Conservation (phyloP, 2,888 invertebrate genomes). For the Oligia latruncula region DNA sequence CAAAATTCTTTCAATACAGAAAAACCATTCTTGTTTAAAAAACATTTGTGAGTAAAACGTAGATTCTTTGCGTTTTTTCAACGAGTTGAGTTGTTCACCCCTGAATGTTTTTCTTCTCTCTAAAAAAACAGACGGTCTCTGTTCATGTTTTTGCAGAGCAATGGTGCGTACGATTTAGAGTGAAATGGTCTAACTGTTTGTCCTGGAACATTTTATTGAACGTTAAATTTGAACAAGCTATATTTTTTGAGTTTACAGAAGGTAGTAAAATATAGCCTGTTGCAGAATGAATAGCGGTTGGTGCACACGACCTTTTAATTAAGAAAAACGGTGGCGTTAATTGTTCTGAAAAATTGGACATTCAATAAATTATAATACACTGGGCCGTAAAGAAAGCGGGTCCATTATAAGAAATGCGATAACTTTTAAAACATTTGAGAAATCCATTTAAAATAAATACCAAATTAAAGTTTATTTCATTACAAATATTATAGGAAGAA, state of each 20-base stretch:
- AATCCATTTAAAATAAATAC: too few relatives aligned
- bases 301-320: neutral
- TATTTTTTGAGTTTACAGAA: neutral
- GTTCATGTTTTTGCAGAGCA: conserved; percentile 26
- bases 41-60: neutral
- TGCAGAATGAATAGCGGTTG: neutral
- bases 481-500: too few relatives aligned
- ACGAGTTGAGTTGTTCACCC: conserved; percentile 21
- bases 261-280: too few relatives aligned
- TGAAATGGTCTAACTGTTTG: neutral
- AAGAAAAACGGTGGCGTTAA: neutral
- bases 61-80: conserved; percentile 6
- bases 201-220: neutral
- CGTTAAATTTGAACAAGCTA: neutral
- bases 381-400: too few relatives aligned
- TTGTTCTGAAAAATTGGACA: neutral
- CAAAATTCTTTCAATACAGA: neutral
- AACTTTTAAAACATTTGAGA: too few relatives aligned
- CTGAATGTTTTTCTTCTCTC: neutral
- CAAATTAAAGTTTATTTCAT: too few relatives aligned
- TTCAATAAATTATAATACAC: neutral
- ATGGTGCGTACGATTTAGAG: conserved; percentile 15
- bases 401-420: too few relatives aligned
- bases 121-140: neutral
- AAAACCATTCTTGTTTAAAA: neutral